These are phyloP conservation scores for Rhea pennata DNA, from an alignment of 2,113 vertebrate species.

Conservation along the genomic window DNA sequence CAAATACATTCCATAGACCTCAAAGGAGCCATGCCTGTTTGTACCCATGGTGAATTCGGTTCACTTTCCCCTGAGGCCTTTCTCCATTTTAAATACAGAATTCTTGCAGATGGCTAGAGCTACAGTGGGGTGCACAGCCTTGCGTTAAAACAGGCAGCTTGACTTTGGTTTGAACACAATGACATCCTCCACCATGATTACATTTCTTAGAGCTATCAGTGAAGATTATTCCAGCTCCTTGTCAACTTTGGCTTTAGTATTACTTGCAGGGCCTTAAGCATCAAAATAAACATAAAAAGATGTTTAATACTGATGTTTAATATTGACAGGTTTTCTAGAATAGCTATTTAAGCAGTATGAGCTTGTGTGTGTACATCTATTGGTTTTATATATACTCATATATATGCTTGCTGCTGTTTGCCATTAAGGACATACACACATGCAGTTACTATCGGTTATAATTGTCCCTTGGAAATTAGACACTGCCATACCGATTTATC, in stretches of 20 bases:
- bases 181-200: background rate
- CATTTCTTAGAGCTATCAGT: background rate
- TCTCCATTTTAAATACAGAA: conserved; percentile 45
- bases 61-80: conserved; percentile 42
- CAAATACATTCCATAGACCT: conserved; percentile 28
- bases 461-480: background rate
- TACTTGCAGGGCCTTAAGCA: background rate
- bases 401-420: background rate
- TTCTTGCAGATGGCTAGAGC: conserved; percentile 26
- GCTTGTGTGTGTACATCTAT: background rate
- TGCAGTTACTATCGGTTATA: background rate
- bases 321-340: background rate
- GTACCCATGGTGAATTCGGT: background rate
- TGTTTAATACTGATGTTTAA: background rate
- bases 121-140: background rate
- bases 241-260: background rate
- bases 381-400: background rate
- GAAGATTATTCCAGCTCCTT: background rate
- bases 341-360: background rate
- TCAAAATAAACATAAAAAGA: background rate
- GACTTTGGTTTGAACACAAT: background rate
- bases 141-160: background rate
- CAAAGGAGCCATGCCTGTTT: conserved; percentile 20
- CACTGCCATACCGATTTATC: background rate
- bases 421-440: background rate